Base-by-base conservation (phyloP, 1,140 invertebrate species). In the Pseudomyrmex sp. region DNA sequence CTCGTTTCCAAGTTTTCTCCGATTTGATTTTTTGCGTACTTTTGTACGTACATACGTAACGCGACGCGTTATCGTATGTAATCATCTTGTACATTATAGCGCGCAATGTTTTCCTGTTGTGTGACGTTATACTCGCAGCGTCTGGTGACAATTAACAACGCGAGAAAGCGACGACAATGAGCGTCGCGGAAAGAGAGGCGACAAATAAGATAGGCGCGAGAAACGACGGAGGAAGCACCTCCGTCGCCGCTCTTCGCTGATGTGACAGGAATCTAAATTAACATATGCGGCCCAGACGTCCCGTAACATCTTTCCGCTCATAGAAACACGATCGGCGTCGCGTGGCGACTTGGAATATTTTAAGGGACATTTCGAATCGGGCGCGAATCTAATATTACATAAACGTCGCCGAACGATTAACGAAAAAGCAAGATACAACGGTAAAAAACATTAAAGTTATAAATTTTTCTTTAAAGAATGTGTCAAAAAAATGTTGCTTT, bases 91-190 rank as follows among this genome's bases (percentile, higher is more conserved):
- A 35, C 9, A 35, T 18, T 10, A 13, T 1, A 9, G 7, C 15
- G 62, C 15, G 59, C 9, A 0, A 5, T 23, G 23, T 62, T 62
- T 35, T 62, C 18, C 26, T 20, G 65, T 52, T 18, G 0, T 23
- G 12, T 18, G 7, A 56, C 70, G 58, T 79, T 70, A 48, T 50
- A 12, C 2, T 46, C 15, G 52, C 10, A 58, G 52, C 65, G 66
- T 56, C 52, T 58, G 50, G 52, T 66, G 54, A 65, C 79, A 76
- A 62, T 75, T 83, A 84, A 54, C 77, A 65, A 76, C 26, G 74
- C 86, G 86, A 85, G 87, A 89, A 89, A 89, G 87, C 75, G 82
- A 79, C 66, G 18, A 76, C 79, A 56, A 74, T 74, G 63, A 77
- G 54, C 26, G 35, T 83, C 56, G 61, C 83, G 87, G 86, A 85